phyloP scores from a whole-genome alignment of 2,113 vertebrate genomes.

The Hemiprocne comata region DNA sequence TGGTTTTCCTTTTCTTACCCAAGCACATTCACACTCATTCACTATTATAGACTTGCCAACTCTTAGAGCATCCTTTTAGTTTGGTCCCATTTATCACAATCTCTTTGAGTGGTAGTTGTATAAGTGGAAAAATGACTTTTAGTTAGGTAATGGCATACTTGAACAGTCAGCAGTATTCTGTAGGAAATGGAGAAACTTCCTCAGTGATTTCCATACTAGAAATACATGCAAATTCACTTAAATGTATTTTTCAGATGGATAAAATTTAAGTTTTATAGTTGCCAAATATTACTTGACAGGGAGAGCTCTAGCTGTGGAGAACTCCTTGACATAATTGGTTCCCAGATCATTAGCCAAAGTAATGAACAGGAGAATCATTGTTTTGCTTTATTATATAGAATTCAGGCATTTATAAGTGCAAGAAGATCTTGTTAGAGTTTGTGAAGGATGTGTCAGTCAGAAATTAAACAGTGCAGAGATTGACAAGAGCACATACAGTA shows the following conservation, averaged over 20 bases:
- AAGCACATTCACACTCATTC: not conserved
- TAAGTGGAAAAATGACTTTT: not conserved
- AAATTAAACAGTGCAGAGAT: not conserved
- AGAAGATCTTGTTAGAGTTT: constrained; percentile 13
- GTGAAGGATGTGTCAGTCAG: not conserved
- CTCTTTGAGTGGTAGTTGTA: not conserved
- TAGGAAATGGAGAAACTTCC: not conserved
- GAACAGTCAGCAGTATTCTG: not conserved
- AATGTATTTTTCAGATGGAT: not conserved
- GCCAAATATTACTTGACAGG: not conserved
- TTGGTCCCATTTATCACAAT: constrained; percentile 17
- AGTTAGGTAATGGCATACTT: not conserved
- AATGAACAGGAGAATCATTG: not conserved
- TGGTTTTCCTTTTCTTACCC: constrained; percentile 22
- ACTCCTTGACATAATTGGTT: not conserved
- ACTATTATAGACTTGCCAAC: not conserved
- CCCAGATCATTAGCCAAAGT: constrained; percentile 6
- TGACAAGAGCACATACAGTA: not conserved
- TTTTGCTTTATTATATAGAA: constrained; percentile 22
- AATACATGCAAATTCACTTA: not conserved
- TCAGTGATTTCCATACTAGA: not conserved
- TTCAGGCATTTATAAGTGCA: not conserved
- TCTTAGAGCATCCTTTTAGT: not conserved
- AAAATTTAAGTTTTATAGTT: constrained; percentile 9
- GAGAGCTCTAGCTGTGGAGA: not conserved